Evolutionary conservation across 2,797 vertebrate genomes (phyloP).

Genomic region (Holocentrus rufus): DNA sequence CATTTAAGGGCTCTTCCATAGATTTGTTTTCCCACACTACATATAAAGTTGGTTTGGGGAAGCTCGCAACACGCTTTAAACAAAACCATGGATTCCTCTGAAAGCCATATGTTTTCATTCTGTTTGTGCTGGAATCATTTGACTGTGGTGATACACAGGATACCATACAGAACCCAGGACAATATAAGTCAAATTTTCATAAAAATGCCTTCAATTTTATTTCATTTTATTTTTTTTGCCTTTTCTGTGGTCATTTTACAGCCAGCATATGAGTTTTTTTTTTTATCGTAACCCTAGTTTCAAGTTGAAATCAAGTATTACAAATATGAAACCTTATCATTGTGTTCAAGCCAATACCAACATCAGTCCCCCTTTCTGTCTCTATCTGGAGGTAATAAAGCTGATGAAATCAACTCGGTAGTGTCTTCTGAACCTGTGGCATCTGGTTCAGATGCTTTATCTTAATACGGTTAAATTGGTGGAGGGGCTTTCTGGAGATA

Average conservation of each 20-base stretch:
- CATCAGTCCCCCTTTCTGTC: constrained; percentile 30
- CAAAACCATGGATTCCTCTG: constrained; percentile 16
- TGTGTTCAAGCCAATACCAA: constrained; percentile 28
- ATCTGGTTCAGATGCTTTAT: constrained; percentile 57
- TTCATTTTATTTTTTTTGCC: too few relatives aligned
- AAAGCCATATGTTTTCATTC: constrained; percentile 29
- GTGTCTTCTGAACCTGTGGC: constrained; percentile 47
- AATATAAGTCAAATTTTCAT: constrained; percentile 4
- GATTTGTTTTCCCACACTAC: constrained; percentile 47
- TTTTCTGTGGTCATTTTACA: constrained; percentile 13
- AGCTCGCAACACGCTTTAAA: constrained; percentile 11
- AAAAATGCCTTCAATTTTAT: not conserved
- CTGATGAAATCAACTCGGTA: constrained; percentile 40
- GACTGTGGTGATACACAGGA: constrained; percentile 14
- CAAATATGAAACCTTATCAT: constrained; percentile 29
- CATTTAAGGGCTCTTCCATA: constrained; percentile 31
- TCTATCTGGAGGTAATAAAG: constrained; percentile 62
- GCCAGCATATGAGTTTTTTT: not conserved
- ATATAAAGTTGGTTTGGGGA: constrained; percentile 24
- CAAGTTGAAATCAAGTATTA: constrained; percentile 5
- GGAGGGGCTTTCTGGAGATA: constrained; percentile 12
- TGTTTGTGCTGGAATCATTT: constrained; percentile 27
- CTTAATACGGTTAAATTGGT: not conserved
- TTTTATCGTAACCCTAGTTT: not conserved
- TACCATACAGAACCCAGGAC: constrained; percentile 20